Percentiles rank a stretch among this genome's conserved stretches.
Conservation (phyloP, 2,113 vertebrate genomes). For the Arvicanthis niloticus region DNA sequence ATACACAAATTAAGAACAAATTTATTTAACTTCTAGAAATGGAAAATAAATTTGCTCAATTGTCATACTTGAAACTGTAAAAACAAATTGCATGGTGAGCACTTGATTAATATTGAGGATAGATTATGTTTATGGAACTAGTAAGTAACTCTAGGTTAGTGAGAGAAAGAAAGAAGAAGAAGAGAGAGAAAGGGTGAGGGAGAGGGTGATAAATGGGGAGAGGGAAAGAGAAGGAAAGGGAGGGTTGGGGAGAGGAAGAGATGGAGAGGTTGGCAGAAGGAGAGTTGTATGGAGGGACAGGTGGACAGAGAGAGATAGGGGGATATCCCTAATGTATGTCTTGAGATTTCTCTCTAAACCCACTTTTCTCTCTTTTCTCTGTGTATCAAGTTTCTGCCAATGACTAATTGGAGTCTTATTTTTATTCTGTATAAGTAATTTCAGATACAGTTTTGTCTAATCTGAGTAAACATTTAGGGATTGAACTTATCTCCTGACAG, state of each 20-base stretch:
- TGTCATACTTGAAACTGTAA: not conserved
- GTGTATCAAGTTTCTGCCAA: not conserved
- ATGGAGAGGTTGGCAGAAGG: not conserved
- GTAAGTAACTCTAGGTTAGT: too few species aligned
- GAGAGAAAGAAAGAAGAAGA: accelerated
- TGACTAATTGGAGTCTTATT: not conserved
- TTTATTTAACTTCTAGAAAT: not conserved
- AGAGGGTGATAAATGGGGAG: too few species aligned
- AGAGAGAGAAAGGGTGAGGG: not conserved
- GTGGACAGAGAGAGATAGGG: accelerated
- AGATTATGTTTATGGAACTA: not conserved
- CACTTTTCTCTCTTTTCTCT: not conserved
- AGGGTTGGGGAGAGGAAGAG: not conserved
- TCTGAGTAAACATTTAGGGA: slow-evolving; percentile 52
- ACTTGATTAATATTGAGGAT: not conserved
- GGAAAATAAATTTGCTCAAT: not conserved
- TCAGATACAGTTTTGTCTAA: slow-evolving; percentile 9
- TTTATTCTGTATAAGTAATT: slow-evolving; percentile 34
- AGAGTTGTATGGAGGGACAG: too few species aligned
- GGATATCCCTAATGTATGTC: not conserved
- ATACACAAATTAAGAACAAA: not conserved
- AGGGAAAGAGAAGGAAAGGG: too few species aligned
- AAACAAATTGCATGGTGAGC: not conserved
- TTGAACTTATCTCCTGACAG: slow-evolving; percentile 41
- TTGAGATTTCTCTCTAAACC: not conserved